Evolutionary conservation across 2,888 invertebrate genomes (phyloP).

Genomic region (Pterobdella sp.): DNA sequence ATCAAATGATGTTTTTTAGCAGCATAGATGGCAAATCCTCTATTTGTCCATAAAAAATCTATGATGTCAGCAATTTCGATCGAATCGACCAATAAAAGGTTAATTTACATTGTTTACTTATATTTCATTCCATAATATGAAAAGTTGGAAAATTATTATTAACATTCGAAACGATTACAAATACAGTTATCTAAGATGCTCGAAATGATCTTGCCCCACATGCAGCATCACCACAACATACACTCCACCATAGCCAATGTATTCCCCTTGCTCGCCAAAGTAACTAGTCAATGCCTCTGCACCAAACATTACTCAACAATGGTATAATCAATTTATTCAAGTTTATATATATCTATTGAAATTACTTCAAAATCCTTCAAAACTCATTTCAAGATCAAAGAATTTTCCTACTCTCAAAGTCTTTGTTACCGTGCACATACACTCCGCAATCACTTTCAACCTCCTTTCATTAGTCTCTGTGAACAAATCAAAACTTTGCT

Average conservation of each 20-base stretch:
- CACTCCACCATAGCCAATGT: conserved; percentile 35
- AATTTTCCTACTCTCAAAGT: background rate
- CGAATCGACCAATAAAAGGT: background rate
- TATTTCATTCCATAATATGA: background rate
- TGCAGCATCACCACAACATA: conserved; percentile 43
- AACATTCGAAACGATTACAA: conserved; percentile 40
- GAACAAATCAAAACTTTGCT: conserved; percentile 74
- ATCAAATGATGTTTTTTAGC: background rate
- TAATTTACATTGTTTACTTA: background rate
- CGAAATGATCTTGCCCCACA: conserved; percentile 65
- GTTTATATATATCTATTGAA: background rate
- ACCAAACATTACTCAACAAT: conserved; percentile 46
- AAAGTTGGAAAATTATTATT: background rate
- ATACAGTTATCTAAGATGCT: conserved; percentile 71
- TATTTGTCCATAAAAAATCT: background rate
- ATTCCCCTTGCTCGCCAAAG: conserved; percentile 48
- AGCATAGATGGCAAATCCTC: background rate
- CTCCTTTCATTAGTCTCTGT: conserved; percentile 67
- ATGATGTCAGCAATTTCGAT: background rate
- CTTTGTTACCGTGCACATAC: background rate
- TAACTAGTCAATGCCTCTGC: conserved; percentile 48
- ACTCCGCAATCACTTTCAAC: background rate
- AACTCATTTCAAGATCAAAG: background rate
- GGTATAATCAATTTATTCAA: conserved; percentile 40
- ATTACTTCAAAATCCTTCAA: background rate